A percentile compares a stretch with the other conserved stretches of the same genome.
phyloP scores from a whole-genome alignment of 2,888 invertebrate genomes.

The Drosophila subsilvestris region DNA sequence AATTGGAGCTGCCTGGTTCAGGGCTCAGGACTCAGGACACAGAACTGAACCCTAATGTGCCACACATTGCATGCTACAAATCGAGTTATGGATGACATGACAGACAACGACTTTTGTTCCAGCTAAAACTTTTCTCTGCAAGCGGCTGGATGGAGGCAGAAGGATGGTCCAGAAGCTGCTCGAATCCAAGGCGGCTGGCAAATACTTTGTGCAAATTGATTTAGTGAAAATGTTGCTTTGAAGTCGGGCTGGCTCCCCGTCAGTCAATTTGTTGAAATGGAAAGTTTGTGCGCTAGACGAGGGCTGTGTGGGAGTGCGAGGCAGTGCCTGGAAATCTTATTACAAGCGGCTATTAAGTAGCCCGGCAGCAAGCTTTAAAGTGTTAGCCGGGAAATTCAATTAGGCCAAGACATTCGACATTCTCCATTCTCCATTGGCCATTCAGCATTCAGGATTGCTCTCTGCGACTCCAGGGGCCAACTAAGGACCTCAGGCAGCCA shows the following conservation, averaged over 20 bases:
- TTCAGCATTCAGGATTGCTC: conserved; percentile 13
- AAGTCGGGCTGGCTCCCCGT: conserved; percentile 51
- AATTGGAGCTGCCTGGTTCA: conserved; percentile 16
- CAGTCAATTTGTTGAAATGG: conserved; percentile 54
- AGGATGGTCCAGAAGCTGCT: conserved; percentile 25
- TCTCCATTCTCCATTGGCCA: conserved; percentile 5
- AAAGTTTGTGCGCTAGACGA: conserved; percentile 40
- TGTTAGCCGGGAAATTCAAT: conserved; percentile 58
- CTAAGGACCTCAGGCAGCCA: conserved; percentile 1
- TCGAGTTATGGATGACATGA: conserved; percentile 68
- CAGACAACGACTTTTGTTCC: conserved; percentile 49
- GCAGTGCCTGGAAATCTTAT: conserved; percentile 58
- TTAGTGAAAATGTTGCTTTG: conserved; percentile 67
- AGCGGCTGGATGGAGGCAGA: conserved; percentile 5
- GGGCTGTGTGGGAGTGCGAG: not conserved
- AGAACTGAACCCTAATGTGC: conserved; percentile 15
- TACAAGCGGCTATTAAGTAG: conserved; percentile 52
- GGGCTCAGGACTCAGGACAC: not conserved
- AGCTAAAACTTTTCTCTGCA: conserved; percentile 26
- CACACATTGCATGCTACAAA: conserved; percentile 49
- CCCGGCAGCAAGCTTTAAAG: conserved; percentile 61
- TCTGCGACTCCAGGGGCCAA: conserved; percentile 3
- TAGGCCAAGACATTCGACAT: conserved; percentile 33
- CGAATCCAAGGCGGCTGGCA: conserved; percentile 52
- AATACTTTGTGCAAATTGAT: conserved; percentile 74